phyloP scores from a whole-genome alignment of 2,888 invertebrate genomes.

The Torymus aiolomorphi region DNA sequence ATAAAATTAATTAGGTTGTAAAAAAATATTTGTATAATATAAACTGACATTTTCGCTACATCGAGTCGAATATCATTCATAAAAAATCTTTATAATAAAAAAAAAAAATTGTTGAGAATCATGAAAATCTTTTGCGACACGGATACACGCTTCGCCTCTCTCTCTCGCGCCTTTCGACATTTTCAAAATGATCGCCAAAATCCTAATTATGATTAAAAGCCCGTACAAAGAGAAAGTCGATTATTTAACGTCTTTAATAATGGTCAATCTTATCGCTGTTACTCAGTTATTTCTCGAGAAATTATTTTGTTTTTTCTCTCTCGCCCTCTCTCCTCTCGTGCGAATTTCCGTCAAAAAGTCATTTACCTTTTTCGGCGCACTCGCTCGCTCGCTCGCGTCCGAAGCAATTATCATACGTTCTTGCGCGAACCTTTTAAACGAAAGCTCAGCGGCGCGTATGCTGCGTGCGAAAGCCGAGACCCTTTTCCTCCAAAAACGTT shows the following conservation, averaged over 20 bases:
- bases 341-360: slow-evolving; percentile 5
- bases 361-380: neutral
- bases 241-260: slow-evolving; percentile 4
- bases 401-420: slow-evolving; percentile 10
- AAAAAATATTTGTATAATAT: too few relatives aligned
- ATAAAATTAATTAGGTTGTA: too few relatives aligned
- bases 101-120: too few relatives aligned
- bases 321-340: neutral
- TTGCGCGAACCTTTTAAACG: slow-evolving; percentile 3
- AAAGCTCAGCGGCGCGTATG: too few relatives aligned
- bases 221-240: slow-evolving; percentile 1
- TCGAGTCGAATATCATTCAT: too few relatives aligned
- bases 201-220: slow-evolving; percentile 12
- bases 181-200: neutral
- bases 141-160: too few relatives aligned
- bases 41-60: too few relatives aligned
- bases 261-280: neutral
- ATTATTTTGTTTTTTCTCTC: neutral
- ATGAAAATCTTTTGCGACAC: too few relatives aligned
- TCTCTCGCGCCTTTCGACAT: too few relatives aligned
- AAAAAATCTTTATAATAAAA: too few relatives aligned
- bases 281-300: slow-evolving; percentile 5
- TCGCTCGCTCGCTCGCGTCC: neutral
- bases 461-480: neutral
- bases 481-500: neutral